Conservation (phyloP, 2,113 vertebrate species). For the Sisor rabdophorus region DNA sequence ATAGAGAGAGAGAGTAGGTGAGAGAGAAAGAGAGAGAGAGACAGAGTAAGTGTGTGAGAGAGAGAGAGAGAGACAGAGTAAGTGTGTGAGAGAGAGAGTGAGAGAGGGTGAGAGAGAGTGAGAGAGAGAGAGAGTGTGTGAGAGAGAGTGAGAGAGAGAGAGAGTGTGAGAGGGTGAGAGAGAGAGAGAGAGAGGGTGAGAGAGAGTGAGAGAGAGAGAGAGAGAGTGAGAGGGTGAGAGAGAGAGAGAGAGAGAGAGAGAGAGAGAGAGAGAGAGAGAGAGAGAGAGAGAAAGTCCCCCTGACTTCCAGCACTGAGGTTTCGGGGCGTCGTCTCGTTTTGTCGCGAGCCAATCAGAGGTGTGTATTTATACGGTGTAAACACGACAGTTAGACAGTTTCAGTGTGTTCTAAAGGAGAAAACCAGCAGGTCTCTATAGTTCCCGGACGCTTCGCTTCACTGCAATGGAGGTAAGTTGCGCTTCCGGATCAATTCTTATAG, state of each 20-base stretch:
- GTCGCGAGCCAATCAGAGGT: constrained; percentile 48
- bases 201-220: background rate
- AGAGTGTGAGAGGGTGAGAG: too few relatives aligned
- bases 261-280: background rate
- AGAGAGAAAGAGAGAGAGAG: background rate
- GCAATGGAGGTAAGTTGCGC: constrained; percentile 33
- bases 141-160: background rate
- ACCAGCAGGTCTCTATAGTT: background rate
- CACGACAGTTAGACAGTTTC: constrained; percentile 43
- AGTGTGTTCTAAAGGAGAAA: constrained; percentile 39
- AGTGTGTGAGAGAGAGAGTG: background rate
- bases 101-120: background rate
- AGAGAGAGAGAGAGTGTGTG: background rate
- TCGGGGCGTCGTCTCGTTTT: constrained; percentile 51
- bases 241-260: background rate
- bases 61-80: background rate
- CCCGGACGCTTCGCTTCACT: background rate
- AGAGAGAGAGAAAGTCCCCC: background rate
- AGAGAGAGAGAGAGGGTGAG: background rate
- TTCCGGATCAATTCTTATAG: background rate
- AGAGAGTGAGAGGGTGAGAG: background rate
- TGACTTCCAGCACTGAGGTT: background rate
- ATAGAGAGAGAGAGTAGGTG: background rate
- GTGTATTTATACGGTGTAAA: constrained; percentile 53
- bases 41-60: too few relatives aligned